A percentile compares a stretch with the other conserved stretches of the same genome.
Conservation (phyloP, 2,113 vertebrate species). For the Loxodonta africana region DNA sequence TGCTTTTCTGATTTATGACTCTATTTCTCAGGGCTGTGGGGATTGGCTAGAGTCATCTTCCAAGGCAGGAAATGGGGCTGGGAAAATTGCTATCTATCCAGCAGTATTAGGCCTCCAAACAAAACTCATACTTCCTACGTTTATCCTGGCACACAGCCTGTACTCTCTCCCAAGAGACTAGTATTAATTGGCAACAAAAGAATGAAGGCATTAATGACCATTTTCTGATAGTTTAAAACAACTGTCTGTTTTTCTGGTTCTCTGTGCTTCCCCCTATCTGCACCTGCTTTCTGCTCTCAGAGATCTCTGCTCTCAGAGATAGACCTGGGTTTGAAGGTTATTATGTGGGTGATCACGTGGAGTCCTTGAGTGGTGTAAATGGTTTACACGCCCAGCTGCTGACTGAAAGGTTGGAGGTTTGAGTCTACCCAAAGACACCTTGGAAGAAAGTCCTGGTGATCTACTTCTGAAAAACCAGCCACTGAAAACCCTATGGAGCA, state of each 20-base stretch:
- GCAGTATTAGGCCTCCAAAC: neutral
- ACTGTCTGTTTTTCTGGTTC: neutral
- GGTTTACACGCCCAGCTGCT: neutral
- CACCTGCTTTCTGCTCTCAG: neutral
- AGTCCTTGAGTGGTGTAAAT: neutral
- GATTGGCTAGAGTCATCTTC: slow-evolving; percentile 1
- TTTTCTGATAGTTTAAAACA: slow-evolving; percentile 23
- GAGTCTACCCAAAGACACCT: neutral
- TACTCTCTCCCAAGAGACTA: neutral
- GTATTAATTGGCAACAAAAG: neutral
- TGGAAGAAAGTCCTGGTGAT: neutral
- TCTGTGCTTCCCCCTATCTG: neutral
- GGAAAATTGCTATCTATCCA: neutral
- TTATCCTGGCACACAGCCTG: neutral
- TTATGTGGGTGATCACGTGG: neutral
- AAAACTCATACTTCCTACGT: slow-evolving; percentile 18
- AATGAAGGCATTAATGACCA: neutral
- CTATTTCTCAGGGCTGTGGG: neutral
- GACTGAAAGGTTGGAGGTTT: neutral
- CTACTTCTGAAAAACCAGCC: neutral
- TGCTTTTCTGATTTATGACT: neutral
- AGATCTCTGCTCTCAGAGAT: neutral
- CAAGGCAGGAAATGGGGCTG: neutral
- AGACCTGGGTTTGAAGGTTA: neutral
- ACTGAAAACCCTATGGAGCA: neutral